Conservation (phyloP, 92 coral and sea anemone species). For the Actinernus sp. region DNA sequence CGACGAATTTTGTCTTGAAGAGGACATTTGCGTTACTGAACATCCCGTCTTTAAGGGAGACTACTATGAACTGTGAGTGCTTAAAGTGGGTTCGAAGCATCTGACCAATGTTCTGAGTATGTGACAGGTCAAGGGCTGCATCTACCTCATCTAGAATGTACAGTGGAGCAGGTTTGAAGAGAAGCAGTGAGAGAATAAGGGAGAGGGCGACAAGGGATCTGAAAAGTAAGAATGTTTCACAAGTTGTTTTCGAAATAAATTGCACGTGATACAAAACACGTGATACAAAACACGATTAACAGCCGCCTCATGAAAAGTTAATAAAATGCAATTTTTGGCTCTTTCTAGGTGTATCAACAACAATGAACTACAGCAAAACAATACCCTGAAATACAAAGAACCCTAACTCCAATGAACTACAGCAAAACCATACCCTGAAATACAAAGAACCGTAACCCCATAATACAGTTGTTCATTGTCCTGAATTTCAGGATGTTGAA, state of each 20-base stretch:
- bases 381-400: no score
- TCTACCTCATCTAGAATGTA: conserved; percentile 98
- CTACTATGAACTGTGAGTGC: conserved; percentile 98
- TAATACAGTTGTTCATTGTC: no score
- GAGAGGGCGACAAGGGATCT: conserved; percentile 97
- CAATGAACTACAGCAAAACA: no score
- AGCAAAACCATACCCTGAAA: no score
- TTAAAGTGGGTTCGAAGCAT: conserved; percentile 95
- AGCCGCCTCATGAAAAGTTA: no score
- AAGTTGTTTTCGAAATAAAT: no score
- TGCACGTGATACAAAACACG: neutral
- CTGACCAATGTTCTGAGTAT: conserved; percentile 98
- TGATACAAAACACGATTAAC: no score
- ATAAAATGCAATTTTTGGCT: no score
- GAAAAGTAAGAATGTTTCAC: neutral
- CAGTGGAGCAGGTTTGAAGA: conserved; percentile 98
- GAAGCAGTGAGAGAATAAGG: conserved; percentile 92
- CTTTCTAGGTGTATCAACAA: no score
- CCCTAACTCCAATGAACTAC: no score
- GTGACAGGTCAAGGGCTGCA: conserved; percentile 98
- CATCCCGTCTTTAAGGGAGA: conserved; percentile 99
- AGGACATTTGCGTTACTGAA: conserved; percentile 98
- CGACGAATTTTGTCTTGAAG: conserved; percentile 96
- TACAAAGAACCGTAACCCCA: no score
- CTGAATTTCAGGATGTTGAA: no score